Percentiles rank a stretch among this genome's conserved stretches.
Evolutionary conservation across 2,888 invertebrate species (phyloP).

Genomic region (Timandra comae): DNA sequence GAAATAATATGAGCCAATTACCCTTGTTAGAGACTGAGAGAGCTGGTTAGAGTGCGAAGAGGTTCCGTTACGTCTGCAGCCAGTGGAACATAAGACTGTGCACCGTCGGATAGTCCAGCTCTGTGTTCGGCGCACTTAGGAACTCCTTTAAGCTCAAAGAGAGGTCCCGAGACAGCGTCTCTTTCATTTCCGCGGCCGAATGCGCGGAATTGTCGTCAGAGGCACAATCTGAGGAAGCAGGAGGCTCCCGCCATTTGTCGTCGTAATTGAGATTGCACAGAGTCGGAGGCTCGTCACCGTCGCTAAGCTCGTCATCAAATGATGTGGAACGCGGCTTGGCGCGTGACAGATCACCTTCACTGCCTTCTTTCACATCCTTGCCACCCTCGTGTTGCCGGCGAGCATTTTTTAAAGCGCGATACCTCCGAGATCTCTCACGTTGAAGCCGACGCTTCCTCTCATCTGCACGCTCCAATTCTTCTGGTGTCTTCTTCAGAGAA

Average conservation of each 20-base stretch:
- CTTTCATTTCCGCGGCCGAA: slow-evolving; percentile 47
- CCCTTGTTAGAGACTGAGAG: slow-evolving; percentile 16
- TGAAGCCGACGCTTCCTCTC: slow-evolving; percentile 65
- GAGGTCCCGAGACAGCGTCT: slow-evolving; percentile 33
- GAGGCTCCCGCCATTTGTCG: slow-evolving; percentile 58
- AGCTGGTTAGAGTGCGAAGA: slow-evolving; percentile 10
- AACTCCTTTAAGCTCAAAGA: slow-evolving; percentile 55
- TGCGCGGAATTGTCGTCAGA: slow-evolving; percentile 68
- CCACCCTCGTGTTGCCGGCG: slow-evolving; percentile 60
- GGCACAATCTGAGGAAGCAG: slow-evolving; percentile 53
- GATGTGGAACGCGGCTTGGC: slow-evolving; percentile 40
- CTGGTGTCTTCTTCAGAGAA: slow-evolving; percentile 61
- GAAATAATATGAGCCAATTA: slow-evolving; percentile 30
- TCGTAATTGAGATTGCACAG: slow-evolving; percentile 60
- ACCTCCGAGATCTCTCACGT: slow-evolving; percentile 61
- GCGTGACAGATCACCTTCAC: slow-evolving; percentile 36
- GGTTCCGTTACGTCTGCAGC: slow-evolving; percentile 66
- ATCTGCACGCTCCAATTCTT: slow-evolving; percentile 64
- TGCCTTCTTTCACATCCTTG: slow-evolving; percentile 38
- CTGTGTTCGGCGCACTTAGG: slow-evolving; percentile 61
- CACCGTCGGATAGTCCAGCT: slow-evolving; percentile 67
- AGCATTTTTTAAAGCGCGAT: slow-evolving; percentile 65
- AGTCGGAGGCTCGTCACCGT: slow-evolving; percentile 65
- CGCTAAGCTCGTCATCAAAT: slow-evolving; percentile 56
- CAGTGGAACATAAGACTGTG: slow-evolving; percentile 74